Percentiles rank a stretch among this genome's conserved stretches.
Evolutionary conservation across 2,113 vertebrate genomes (phyloP).

Genomic region (Dasyprocta punctata): DNA sequence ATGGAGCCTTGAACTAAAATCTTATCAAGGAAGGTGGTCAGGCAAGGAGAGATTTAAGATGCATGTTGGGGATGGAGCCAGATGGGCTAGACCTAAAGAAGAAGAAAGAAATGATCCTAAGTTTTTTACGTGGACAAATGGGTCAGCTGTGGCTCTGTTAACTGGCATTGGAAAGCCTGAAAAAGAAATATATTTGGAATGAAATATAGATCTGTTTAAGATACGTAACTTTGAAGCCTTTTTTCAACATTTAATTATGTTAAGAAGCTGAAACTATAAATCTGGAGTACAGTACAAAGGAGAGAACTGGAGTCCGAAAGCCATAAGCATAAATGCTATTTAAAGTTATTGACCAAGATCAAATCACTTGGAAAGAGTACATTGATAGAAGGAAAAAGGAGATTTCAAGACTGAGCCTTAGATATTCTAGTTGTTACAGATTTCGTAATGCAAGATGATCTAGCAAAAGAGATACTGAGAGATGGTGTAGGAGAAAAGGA

Average conservation of each 20-base stretch:
- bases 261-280: not conserved
- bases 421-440: not conserved
- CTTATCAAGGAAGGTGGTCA: not conserved
- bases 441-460: not conserved
- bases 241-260: constrained; percentile 9
- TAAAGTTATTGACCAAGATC: not conserved
- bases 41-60: not conserved
- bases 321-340: not conserved
- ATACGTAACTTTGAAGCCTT: not conserved
- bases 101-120: not conserved
- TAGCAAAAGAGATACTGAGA: not conserved
- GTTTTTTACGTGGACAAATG: not conserved
- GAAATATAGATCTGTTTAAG: not conserved
- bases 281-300: not conserved
- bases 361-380: not conserved
- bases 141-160: not conserved
- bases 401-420: not conserved
- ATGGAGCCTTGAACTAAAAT: not conserved
- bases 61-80: not conserved
- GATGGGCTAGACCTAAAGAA: not conserved
- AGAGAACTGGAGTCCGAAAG: not conserved
- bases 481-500: not conserved
- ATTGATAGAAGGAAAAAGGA: not conserved
- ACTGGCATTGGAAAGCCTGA: not conserved
- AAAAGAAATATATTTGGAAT: not conserved